Percentiles rank a stretch among this genome's conserved stretches.
phyloP scores from a whole-genome alignment of 2,797 vertebrate species.

The Myotis vivesi region DNA sequence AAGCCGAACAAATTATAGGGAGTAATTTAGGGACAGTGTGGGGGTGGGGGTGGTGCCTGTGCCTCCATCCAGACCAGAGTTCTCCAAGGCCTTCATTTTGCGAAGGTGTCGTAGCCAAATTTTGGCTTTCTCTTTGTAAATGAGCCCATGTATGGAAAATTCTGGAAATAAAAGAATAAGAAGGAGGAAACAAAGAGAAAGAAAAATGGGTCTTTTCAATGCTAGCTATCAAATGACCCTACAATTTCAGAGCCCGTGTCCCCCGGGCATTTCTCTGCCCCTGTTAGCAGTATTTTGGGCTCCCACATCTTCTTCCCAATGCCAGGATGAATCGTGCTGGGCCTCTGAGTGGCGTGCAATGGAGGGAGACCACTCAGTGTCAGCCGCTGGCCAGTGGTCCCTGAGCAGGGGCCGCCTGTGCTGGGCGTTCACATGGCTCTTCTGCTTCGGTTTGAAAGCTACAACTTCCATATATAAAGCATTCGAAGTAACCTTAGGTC shows the following conservation, averaged over 20 bases:
- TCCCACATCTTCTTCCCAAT: not conserved
- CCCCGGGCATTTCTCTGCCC: not conserved
- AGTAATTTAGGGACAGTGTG: slow-evolving; percentile 7
- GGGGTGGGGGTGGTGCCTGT: not conserved
- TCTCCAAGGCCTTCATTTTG: slow-evolving; percentile 36
- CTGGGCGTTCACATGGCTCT: not conserved
- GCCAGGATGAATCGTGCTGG: not conserved
- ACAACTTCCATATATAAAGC: not conserved
- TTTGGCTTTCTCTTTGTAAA: slow-evolving; percentile 46
- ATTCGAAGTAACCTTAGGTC: not conserved
- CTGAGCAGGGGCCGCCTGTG: not conserved
- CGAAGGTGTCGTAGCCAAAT: slow-evolving; percentile 4
- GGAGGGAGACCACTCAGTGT: not conserved
- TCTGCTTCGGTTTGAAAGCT: not conserved
- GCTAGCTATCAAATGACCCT: not conserved
- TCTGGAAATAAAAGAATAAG: not conserved
- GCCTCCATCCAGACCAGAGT: not conserved
- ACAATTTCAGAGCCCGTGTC: slow-evolving; percentile 1
- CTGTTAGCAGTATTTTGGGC: not conserved
- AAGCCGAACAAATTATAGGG: slow-evolving; percentile 68
- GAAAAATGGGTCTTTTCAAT: not conserved
- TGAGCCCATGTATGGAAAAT: slow-evolving; percentile 43
- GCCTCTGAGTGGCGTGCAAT: not conserved
- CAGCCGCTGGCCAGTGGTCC: not conserved
- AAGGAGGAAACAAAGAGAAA: not conserved